These are phyloP conservation scores for Colistium nudipinnis DNA, from an alignment of 2,113 vertebrate genomes.

Conservation along the genomic window DNA sequence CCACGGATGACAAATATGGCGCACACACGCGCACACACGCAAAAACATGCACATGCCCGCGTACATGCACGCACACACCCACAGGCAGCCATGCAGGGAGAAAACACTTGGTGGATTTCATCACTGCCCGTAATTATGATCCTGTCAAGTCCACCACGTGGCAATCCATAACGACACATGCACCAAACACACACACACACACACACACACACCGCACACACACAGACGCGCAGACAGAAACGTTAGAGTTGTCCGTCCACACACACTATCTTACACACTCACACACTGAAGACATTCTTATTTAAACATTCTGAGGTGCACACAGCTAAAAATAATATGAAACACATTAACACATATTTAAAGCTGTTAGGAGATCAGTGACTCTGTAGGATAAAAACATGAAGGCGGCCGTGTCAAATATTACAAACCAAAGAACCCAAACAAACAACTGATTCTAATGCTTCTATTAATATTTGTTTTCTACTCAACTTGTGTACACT, in stretches of 20 bases:
- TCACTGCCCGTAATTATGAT: conserved; percentile 80
- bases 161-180: conserved; percentile 76
- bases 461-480: neutral
- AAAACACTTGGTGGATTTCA: conserved; percentile 80
- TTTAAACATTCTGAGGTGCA: neutral
- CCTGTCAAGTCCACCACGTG: conserved; percentile 77
- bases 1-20: conserved; percentile 77
- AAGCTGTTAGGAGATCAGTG: neutral
- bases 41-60: conserved; percentile 32
- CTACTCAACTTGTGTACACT: neutral
- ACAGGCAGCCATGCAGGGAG: conserved; percentile 59
- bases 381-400: conserved; percentile 5
- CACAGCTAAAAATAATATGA: neutral
- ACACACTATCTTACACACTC: conserved; percentile 3
- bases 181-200: conserved; percentile 29
- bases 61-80: conserved; percentile 29
- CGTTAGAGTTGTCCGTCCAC: conserved; percentile 28
- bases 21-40: conserved; percentile 42
- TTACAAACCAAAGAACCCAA: neutral
- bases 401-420: neutral
- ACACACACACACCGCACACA: neutral
- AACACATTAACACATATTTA: neutral
- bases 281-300: conserved; percentile 6
- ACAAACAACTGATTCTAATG: neutral
- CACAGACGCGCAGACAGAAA: conserved; percentile 3